Evolutionary conservation across 2,797 vertebrate genomes (phyloP), one percentile per base, ranked within the genome.

Genomic region (Podarcis lilfordi): DNA sequence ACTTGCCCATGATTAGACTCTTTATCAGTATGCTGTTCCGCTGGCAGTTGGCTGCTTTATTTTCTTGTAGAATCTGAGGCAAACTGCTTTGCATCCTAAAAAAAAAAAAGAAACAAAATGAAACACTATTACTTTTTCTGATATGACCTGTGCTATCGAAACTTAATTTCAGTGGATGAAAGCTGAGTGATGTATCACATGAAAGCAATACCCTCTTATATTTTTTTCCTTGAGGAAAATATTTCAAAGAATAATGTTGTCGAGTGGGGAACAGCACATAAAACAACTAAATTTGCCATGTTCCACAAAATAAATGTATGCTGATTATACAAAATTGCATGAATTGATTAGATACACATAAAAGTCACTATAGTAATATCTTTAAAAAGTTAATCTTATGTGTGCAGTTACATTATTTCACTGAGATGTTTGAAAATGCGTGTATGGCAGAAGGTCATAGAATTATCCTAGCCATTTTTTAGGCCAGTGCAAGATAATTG

Each of bases 141-240:
- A 45, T 91, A 9, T 37, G 84, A 83, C 40, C 69, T 35, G 2
- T 90, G 55, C 43, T 87, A 5, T 89, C 88, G 76, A 91, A 91
- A 85, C 59, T 77, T 88, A 94, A 92, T 91, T 81, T 77, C 90
- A 91, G 78, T 90, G 86, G 76, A 80, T 61, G 64, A 93, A 93
- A 91, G 23, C 13, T 35, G 61, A 90, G 19, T 35, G 78, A 11
- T 86, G 9, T 90, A 69, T 89, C 15, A 55, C 87, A 88, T 19
- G 23, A 84, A 93, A 91, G 37, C 37, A 91, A 80, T 92, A 82
- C 74, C 37, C 43, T 87, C 80, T 90, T 86, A 55, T 25, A 21
- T 81, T 69, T 91, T 88, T 92, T 32, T 88, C 75, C 88, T 87
- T 88, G 72, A 74, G 55, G 25, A 69, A 82, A 82, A 71, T 79